A percentile compares a stretch with the other conserved stretches of the same genome.
These are phyloP conservation scores for Pantherophis alleghaniensis DNA, from an alignment of 2,797 vertebrate species.

Conservation along the genomic window DNA sequence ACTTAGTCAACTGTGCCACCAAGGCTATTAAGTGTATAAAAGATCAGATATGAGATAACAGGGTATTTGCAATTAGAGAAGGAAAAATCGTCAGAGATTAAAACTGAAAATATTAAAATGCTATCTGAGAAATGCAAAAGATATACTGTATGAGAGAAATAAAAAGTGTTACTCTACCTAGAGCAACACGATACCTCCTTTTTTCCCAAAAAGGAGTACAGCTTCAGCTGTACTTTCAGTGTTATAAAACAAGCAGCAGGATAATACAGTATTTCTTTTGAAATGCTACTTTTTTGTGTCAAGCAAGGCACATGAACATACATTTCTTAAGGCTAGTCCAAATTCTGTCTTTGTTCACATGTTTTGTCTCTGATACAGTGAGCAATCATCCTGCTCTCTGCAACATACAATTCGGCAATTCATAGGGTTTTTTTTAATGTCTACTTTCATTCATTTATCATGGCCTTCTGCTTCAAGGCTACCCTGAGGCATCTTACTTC, in stretches of 20 bases:
- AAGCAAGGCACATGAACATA: background rate
- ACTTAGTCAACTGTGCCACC: too few species aligned
- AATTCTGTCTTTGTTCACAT: background rate
- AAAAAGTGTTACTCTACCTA: background rate
- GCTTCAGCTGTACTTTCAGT: background rate
- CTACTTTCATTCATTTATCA: slow-evolving; percentile 51
- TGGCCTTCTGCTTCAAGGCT: slow-evolving; percentile 58
- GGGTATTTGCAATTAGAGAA: background rate
- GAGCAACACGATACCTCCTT: background rate
- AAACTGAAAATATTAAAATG: background rate
- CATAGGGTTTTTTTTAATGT: slow-evolving; percentile 36
- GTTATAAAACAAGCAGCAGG: background rate
- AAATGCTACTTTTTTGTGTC: slow-evolving; percentile 3
- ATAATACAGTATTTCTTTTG: background rate
- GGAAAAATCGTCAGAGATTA: background rate
- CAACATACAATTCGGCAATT: background rate
- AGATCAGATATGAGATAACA: background rate
- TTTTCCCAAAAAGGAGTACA: too few species aligned
- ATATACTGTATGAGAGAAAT: background rate
- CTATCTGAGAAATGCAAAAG: background rate
- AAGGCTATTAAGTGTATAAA: background rate
- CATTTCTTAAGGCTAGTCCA: slow-evolving; percentile 20
- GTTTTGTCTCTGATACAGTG: slow-evolving; percentile 19
- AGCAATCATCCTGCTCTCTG: slow-evolving; percentile 37
- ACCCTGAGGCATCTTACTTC: slow-evolving; percentile 53